These are phyloP conservation scores for Eilema griseolum DNA, from an alignment of 2,888 invertebrate species.

Conservation along the genomic window DNA sequence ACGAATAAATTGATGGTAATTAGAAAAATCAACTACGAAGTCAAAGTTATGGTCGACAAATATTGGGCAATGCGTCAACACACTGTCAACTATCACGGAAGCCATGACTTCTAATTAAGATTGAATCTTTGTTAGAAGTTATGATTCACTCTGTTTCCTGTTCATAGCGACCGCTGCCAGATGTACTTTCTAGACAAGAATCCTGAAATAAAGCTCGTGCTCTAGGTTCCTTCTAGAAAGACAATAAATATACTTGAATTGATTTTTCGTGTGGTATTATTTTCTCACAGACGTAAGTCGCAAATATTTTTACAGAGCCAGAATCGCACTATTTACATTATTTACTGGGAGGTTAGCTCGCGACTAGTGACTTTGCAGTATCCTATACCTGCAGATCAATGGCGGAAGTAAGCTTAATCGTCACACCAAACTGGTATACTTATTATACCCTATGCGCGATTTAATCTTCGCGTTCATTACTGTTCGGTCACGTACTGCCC, in stretches of 20 bases:
- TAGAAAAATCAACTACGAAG: slow-evolving; percentile 39
- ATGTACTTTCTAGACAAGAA: neutral
- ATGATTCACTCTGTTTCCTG: neutral
- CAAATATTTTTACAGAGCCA: no score
- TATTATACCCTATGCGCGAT: neutral
- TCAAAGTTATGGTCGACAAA: slow-evolving; percentile 26
- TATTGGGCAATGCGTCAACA: slow-evolving; percentile 5
- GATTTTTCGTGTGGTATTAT: no score
- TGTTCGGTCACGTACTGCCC: neutral
- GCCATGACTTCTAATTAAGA: neutral
- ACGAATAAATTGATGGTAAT: slow-evolving; percentile 45
- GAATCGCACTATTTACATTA: no score
- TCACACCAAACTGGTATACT: neutral
- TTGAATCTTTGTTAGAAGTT: neutral
- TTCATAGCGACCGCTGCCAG: no score
- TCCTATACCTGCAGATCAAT: neutral
- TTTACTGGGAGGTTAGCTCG: no score
- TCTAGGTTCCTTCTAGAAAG: no score
- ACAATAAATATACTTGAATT: no score
- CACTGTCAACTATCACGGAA: neutral
- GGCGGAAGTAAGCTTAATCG: neutral
- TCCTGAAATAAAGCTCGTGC: no score
- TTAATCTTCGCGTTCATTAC: neutral
- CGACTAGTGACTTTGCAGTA: neutral
- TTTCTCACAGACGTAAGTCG: no score